Evolutionary conservation across 2,888 invertebrate species (phyloP).

Genomic region (Euzetes globulus): DNA sequence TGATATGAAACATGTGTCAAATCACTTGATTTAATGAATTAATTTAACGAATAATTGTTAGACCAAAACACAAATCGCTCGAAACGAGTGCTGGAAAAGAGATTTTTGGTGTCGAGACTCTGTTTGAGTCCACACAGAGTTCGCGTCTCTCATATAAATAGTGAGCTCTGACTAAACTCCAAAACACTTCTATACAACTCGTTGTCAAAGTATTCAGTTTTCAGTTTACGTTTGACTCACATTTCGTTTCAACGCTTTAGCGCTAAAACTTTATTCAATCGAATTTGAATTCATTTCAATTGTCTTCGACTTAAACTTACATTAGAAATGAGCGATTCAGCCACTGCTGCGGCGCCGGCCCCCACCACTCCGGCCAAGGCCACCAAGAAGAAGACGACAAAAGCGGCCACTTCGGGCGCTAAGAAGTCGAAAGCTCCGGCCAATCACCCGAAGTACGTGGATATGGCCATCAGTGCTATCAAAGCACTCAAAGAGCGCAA

Average conservation of each 20-base stretch:
- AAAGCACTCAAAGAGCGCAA: conserved; percentile 48
- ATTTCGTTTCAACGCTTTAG: no score
- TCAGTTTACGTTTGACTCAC: no score
- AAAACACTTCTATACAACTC: neutral
- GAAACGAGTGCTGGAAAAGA: neutral
- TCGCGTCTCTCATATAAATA: neutral
- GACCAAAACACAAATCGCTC: neutral
- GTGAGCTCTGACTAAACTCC: neutral
- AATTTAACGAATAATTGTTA: neutral
- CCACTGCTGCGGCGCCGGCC: neutral
- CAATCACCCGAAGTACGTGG: conserved; percentile 51
- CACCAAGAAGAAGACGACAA: neutral
- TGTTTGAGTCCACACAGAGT: conserved; percentile 23
- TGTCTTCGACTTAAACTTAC: neutral
- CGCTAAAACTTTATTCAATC: no score
- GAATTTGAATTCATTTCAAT: neutral
- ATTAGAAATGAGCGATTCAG: neutral
- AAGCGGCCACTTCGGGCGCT: neutral
- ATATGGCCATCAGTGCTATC: conserved; percentile 56
- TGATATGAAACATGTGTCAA: neutral
- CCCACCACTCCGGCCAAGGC: neutral
- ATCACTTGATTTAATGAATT: neutral
- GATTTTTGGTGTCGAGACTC: neutral
- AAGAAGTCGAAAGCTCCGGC: conserved; percentile 31
- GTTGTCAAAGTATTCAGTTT: neutral